Percentiles rank a stretch among this genome's conserved stretches.
Conservation (phyloP, 2,888 invertebrate species). For the Zygaena filipendulae region DNA sequence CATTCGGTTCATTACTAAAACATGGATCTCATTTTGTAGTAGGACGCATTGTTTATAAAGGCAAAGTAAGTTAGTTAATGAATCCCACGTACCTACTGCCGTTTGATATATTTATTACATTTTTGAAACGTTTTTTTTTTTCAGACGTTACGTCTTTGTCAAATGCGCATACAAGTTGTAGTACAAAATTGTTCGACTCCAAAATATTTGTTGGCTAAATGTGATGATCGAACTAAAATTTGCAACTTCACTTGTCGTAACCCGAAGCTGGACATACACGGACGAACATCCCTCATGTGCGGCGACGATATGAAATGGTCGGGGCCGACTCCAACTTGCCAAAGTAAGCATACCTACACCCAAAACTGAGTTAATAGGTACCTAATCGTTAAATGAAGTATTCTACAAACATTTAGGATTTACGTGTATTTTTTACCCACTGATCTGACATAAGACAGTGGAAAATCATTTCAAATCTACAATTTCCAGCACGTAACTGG, state of each 20-base stretch:
- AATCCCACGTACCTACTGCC: too few relatives aligned
- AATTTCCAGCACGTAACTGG: constrained; percentile 39
- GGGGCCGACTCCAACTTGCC: constrained; percentile 42
- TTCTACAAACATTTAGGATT: too few relatives aligned
- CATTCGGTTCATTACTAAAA: constrained; percentile 40
- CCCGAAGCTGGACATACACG: constrained; percentile 30
- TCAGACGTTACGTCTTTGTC: constrained; percentile 48
- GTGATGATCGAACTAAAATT: constrained; percentile 29
- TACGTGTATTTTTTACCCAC: too few relatives aligned
- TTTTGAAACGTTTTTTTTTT: constrained; percentile 17
- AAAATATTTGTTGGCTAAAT: constrained; percentile 35
- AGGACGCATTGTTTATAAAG: constrained; percentile 36
- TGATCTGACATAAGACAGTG: too few relatives aligned
- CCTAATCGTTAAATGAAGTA: too few relatives aligned
- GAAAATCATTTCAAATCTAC: too few relatives aligned
- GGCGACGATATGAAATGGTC: constrained; percentile 39
- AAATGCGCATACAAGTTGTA: constrained; percentile 50
- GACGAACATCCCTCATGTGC: constrained; percentile 30
- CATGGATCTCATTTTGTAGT: constrained; percentile 47
- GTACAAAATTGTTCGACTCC: constrained; percentile 45
- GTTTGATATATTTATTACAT: constrained; percentile 9
- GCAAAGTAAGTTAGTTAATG: constrained; percentile 29
- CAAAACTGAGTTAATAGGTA: too few relatives aligned
- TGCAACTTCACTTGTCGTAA: constrained; percentile 50
- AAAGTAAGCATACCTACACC: constrained; percentile 25